Evolutionary conservation across 1,140 invertebrate genomes (phyloP).

Genomic region (Lordiphosa collinella): DNA sequence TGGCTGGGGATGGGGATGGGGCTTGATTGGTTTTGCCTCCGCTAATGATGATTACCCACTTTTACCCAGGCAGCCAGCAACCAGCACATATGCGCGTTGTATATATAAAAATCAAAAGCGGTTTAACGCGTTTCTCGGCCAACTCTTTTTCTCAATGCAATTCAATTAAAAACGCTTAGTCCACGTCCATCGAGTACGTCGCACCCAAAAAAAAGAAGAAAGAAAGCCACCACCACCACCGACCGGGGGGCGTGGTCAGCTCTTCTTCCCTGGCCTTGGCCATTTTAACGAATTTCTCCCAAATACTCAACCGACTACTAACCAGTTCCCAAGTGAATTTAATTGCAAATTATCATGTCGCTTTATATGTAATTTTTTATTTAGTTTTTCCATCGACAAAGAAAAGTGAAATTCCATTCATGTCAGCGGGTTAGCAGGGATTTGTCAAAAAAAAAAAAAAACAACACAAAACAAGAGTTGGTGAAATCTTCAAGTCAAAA

Average conservation of each 20-base stretch:
- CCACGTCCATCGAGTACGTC: slow-evolving; percentile 18
- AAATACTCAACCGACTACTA: slow-evolving; percentile 34
- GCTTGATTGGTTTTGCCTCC: slow-evolving; percentile 58
- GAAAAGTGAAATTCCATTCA: slow-evolving; percentile 70
- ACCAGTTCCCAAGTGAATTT: slow-evolving; percentile 53
- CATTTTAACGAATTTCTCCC: slow-evolving; percentile 52
- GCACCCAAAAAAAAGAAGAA: slow-evolving; percentile 32
- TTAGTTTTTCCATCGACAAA: slow-evolving; percentile 53
- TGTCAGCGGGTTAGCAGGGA: slow-evolving; percentile 73
- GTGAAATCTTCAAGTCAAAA: slow-evolving; percentile 47
- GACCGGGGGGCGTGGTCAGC: slow-evolving; percentile 11
- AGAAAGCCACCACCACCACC: slow-evolving; percentile 29
- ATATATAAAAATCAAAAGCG: slow-evolving; percentile 70
- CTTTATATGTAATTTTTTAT: slow-evolving; percentile 33
- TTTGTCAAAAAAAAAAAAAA: slow-evolving; percentile 42
- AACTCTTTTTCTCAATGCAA: slow-evolving; percentile 40
- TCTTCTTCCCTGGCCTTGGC: slow-evolving; percentile 39
- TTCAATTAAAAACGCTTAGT: slow-evolving; percentile 71
- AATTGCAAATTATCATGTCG: slow-evolving; percentile 64
- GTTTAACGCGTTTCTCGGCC: slow-evolving; percentile 69
- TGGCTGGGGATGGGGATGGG: slow-evolving; percentile 20
- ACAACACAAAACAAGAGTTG: no score
- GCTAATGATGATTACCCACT: slow-evolving; percentile 75
- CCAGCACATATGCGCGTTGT: slow-evolving; percentile 9
- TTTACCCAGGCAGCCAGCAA: slow-evolving; percentile 44